A percentile compares a stretch with the other conserved stretches of the same genome.
Conservation (phyloP, 2,113 vertebrate genomes). For the Rhegmatorhina hoffmannsi region DNA sequence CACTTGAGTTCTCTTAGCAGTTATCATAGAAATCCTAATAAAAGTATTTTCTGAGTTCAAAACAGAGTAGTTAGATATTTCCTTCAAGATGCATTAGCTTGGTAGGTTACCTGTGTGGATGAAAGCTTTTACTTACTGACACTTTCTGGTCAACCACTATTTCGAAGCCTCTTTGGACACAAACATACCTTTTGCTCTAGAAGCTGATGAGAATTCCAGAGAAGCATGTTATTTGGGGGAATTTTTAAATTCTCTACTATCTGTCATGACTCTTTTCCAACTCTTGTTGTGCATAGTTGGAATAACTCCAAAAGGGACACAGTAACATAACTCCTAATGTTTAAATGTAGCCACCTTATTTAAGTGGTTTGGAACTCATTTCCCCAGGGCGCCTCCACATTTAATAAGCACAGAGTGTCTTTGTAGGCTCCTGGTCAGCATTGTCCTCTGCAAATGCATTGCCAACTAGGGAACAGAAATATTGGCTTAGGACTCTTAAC, state of each 20-base stretch:
- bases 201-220: neutral
- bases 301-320: neutral
- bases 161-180: neutral
- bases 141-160: neutral
- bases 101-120: neutral
- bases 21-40: neutral
- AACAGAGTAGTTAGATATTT: neutral
- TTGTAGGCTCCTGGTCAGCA: neutral
- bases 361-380: neutral
- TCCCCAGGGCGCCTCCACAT: neutral
- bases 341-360: neutral
- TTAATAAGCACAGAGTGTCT: neutral
- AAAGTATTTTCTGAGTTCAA: neutral
- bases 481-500: neutral
- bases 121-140: neutral
- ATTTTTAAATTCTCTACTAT: neutral
- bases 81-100: neutral
- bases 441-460: neutral
- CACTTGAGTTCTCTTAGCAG: neutral
- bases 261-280: neutral
- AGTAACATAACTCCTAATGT: neutral
- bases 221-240: neutral
- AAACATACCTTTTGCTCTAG: neutral
- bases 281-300: neutral
- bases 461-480: neutral